Evolutionary conservation across 2,797 vertebrate species (phyloP), one percentile per base, ranked within the genome.

Genomic region (Lagocephalus sceleratus): DNA sequence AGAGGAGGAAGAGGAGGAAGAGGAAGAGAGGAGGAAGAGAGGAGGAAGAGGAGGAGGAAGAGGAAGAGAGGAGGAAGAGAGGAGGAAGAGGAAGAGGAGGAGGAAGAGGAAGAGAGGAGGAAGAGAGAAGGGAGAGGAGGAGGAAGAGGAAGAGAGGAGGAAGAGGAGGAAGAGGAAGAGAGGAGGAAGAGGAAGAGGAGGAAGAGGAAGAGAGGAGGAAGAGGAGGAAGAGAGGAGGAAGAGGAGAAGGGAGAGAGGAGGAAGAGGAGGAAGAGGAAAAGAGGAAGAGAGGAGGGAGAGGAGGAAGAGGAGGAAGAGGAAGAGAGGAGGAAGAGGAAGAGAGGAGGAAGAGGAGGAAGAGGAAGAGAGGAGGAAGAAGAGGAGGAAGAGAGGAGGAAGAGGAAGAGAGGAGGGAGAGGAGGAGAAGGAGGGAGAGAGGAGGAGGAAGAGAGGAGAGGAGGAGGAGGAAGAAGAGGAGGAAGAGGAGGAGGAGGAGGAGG

Each of bases 241-340:
- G 42, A 44, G 42, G n/a, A 11, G 64, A n/a, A n/a, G n/a, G n/a
- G n/a, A n/a, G n/a, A n/a, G n/a, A n/a, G n/a, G n/a, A n/a, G n/a
- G n/a, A n/a, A n/a, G n/a, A n/a, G 12, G 75, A 73, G 15, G 62
- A 66, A 2, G 8, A 58, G 75, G 75, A n/a, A n/a, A n/a, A n/a
- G n/a, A n/a, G n/a, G n/a, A n/a, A n/a, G 64, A 76, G 78, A 81
- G 26, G 51, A 3, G 38, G 41, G 53, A 12, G 32, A 35, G 11
- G 38, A 40, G 38, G 11, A 4, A 5, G 38, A n/a, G 38, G 38
- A 3, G 38, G 38, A 16, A 20, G 42, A 44, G 42, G n/a, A 11
- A 62, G 12, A n/a, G n/a, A n/a, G n/a, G 75, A 73, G 15, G 62
- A 66, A 2, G 8, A 58, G 75, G 75, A n/a, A n/a, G 64, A 76